These are phyloP conservation scores for Diabrotica undecimpunctata DNA, from an alignment of 1,140 invertebrate species.

Conservation along the genomic window DNA sequence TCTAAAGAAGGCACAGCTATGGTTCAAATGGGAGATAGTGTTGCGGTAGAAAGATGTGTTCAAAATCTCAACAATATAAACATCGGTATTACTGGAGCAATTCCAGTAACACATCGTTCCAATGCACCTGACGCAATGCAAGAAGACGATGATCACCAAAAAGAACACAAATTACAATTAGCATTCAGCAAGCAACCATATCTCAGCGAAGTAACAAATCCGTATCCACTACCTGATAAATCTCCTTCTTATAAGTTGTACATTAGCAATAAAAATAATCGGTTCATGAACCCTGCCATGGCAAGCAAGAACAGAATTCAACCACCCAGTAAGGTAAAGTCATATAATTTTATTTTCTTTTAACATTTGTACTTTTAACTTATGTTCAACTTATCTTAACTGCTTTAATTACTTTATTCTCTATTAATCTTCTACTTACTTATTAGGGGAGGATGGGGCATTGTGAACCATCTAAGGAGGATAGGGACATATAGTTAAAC, in stretches of 20 bases:
- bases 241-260: slow-evolving; percentile 97
- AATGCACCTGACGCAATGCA: slow-evolving; percentile 33
- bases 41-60: slow-evolving; percentile 90
- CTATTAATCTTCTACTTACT: too few relatives aligned
- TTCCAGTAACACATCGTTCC: slow-evolving; percentile 37
- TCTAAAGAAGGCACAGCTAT: slow-evolving; percentile 99
- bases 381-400: too few relatives aligned
- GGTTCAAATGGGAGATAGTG: slow-evolving; percentile 97
- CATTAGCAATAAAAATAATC: slow-evolving; percentile 94
- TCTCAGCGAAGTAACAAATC: slow-evolving; percentile 94
- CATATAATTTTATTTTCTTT: not conserved
- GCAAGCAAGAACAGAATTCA: slow-evolving; percentile 88
- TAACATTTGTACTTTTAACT: not conserved
- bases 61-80: slow-evolving; percentile 91
- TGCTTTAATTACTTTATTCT: too few relatives aligned
- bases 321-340: slow-evolving; percentile 74
- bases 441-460: too few relatives aligned
- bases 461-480: too few relatives aligned
- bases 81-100: slow-evolving; percentile 59
- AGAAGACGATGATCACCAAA: slow-evolving; percentile 22
- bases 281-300: slow-evolving; percentile 82
- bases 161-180: slow-evolving; percentile 55
- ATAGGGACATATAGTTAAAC: too few relatives aligned
- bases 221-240: slow-evolving; percentile 92
- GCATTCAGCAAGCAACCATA: slow-evolving; percentile 94